phyloP scores from a whole-genome alignment of 2,797 vertebrate species.

The Poliocrania exsul region DNA sequence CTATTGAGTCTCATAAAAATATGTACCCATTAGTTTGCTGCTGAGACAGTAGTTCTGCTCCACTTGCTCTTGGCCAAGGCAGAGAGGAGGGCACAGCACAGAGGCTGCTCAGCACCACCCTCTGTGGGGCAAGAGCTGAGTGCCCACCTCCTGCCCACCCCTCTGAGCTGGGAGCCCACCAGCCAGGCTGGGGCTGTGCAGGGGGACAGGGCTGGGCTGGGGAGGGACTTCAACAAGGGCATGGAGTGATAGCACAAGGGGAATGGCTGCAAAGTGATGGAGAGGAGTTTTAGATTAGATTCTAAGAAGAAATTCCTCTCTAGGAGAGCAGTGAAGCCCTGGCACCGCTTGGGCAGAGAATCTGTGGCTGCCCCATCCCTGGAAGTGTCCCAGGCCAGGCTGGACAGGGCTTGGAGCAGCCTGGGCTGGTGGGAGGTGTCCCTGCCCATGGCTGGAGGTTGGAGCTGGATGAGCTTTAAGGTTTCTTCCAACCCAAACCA shows the following conservation, averaged over 20 bases:
- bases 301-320: background rate
- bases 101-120: background rate
- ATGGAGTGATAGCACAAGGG: background rate
- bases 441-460: background rate
- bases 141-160: fast-evolving
- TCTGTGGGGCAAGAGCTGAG: fast-evolving
- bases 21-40: constrained; percentile 32
- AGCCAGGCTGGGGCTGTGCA: background rate
- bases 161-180: background rate
- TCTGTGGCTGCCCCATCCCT: background rate
- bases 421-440: background rate
- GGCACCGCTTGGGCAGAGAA: background rate
- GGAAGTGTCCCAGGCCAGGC: background rate
- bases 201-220: background rate
- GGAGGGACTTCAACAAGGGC: background rate
- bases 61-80: background rate
- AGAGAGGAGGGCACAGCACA: background rate
- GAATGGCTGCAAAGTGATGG: background rate
- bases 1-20: constrained; percentile 63
- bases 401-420: background rate
- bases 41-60: constrained; percentile 33
- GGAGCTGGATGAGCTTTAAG: background rate
- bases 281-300: background rate
- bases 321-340: too few species aligned
- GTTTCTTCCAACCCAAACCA: background rate